Evolutionary conservation across 2,888 invertebrate species (phyloP), one percentile per base, ranked within the genome.

Genomic region (Laspeyria flexula): DNA sequence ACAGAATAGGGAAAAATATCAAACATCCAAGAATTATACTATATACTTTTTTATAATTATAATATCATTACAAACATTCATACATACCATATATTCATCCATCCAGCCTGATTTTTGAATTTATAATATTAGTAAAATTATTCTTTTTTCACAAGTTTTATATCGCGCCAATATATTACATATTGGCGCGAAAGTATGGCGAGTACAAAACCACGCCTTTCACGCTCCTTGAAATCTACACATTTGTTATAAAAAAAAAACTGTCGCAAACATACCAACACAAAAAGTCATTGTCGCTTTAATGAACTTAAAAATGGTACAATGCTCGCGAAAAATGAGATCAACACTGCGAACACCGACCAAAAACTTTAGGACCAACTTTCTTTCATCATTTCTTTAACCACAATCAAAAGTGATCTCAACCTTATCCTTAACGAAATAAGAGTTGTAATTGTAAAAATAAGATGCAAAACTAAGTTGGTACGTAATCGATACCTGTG

Each of bases 301-400:
- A 79, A 81, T 76, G 65, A 74, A 77, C 75, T 77, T 74, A 75
- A 71, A 75, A 58, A 63, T 65, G 46, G 46, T 43, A 71, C 73
- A 79, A 77, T 71, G 67, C 47, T 59, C 50, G 55, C 54, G 60
- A 60, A 65, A 71, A 72, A 75, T 71, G 63, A 60, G 60, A 55
- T 59, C 66, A 50, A 65, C 50, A 60, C 42, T 61, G 29, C 43
- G 29, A 40, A 18, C 37, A 50, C 49, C 49, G 48, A 38, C 43
- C 55, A 35, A 41, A 49, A 57, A 35, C 48, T 44, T 52, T 41
- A 18, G 27, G 9, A 56, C 47, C 23, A 53, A 54, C 16, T 54
- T 43, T 43, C 13, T 4, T 15, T 10, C 11, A 13, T 21, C 7
- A 1, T n/a, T 9, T 0, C 1, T 0, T 4, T 15, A 38, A 29